phyloP scores from a whole-genome alignment of 2,113 vertebrate genomes.

The Emydocephalus ijimae region DNA sequence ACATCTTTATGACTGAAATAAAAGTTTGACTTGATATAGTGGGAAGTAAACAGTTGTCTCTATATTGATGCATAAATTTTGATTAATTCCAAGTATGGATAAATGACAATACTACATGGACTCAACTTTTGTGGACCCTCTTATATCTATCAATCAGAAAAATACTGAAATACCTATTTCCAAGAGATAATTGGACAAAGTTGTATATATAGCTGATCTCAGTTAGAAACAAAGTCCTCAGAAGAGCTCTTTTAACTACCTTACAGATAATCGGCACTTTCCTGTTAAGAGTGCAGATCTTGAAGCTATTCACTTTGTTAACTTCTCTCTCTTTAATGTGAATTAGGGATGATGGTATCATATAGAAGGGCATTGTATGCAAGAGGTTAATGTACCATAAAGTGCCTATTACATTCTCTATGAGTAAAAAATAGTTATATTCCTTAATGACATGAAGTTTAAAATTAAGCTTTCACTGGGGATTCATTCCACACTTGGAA shows the following conservation, averaged over 20 bases:
- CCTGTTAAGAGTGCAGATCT: neutral
- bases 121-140: neutral
- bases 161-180: neutral
- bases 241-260: slow-evolving; percentile 5
- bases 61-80: neutral
- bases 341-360: slow-evolving; percentile 12
- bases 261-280: slow-evolving; percentile 9
- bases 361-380: neutral
- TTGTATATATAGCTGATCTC: neutral
- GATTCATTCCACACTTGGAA: slow-evolving; percentile 27
- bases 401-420: slow-evolving; percentile 32
- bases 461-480: slow-evolving; percentile 24
- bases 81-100: neutral
- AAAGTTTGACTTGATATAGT: neutral
- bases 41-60: neutral
- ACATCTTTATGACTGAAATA: neutral
- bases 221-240: slow-evolving; percentile 6
- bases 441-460: slow-evolving; percentile 44
- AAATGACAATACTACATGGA: neutral
- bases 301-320: slow-evolving; percentile 19
- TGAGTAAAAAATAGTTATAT: slow-evolving; percentile 41
- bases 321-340: slow-evolving; percentile 18
- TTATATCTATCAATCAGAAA: slow-evolving; percentile 22
- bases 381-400: slow-evolving; percentile 14
- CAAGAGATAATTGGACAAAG: neutral